phyloP scores from a whole-genome alignment of 2,113 vertebrate species.

The Bujurquina vittata region DNA sequence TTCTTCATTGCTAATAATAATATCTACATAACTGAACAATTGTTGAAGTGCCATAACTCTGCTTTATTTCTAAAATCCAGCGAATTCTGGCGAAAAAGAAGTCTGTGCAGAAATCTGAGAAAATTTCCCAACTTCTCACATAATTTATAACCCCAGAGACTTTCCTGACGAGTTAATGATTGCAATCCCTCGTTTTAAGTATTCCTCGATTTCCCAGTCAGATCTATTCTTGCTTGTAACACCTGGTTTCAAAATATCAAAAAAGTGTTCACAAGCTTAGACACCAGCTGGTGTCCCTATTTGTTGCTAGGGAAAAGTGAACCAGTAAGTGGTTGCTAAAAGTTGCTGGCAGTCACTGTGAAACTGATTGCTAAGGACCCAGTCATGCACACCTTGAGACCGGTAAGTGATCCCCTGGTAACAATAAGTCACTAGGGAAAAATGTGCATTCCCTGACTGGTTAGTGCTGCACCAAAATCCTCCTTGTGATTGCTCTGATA shows the following conservation, averaged over 20 bases:
- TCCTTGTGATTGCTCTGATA: not conserved
- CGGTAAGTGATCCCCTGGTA: no score
- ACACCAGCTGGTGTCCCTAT: no score
- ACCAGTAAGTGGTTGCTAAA: not conserved
- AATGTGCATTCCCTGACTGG: no score
- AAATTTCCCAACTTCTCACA: fast-evolving
- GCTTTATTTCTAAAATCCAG: not conserved
- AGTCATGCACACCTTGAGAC: no score
- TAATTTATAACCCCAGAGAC: not conserved
- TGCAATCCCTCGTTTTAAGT: not conserved
- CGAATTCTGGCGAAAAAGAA: not conserved
- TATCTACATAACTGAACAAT: not conserved
- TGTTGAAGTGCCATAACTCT: no score
- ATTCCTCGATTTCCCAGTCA: not conserved
- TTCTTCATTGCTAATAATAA: not conserved
- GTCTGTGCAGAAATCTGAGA: not conserved
- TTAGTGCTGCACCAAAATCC: not conserved
- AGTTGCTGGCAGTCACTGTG: not conserved
- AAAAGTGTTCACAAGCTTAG: fast-evolving
- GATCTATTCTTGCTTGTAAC: fast-evolving
- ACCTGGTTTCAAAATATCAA: not conserved
- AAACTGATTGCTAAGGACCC: no score
- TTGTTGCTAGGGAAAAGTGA: not conserved
- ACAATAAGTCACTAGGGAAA: no score
- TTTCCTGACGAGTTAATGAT: fast-evolving